Percentiles rank a stretch among this genome's conserved stretches.
Evolutionary conservation across 2,797 vertebrate species (phyloP).

Genomic region (Spondyliosoma cantharus): DNA sequence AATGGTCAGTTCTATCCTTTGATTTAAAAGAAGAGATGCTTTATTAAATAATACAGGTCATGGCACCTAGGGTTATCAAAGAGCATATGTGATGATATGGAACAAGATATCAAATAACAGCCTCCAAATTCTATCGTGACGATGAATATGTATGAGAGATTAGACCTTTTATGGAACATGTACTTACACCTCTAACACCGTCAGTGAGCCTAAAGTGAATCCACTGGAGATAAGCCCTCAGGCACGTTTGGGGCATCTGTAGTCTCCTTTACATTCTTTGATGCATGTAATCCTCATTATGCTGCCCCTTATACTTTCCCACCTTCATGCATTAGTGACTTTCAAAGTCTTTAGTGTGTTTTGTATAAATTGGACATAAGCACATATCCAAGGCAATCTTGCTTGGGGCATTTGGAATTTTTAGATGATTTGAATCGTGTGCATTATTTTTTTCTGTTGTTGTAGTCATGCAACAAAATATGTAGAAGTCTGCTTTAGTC

Average conservation of each 20-base stretch:
- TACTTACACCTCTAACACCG: conserved; percentile 21
- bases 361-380: conserved; percentile 43
- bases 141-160: conserved; percentile 51
- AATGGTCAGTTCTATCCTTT: conserved; percentile 12
- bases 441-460: conserved; percentile 4
- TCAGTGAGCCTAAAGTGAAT: conserved; percentile 28
- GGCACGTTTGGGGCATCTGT: conserved; percentile 28
- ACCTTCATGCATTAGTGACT: conserved; percentile 43
- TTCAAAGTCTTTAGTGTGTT: conserved; percentile 47
- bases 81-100: not conserved
- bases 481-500: not conserved
- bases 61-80: not conserved
- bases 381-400: conserved; percentile 20
- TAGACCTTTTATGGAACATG: conserved; percentile 52
- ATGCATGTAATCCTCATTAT: conserved; percentile 64
- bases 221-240: conserved; percentile 24
- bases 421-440: conserved; percentile 5
- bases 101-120: not conserved
- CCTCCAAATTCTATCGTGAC: conserved; percentile 2
- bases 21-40: not conserved
- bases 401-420: not conserved
- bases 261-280: conserved; percentile 29
- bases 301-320: conserved; percentile 26
- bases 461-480: conserved; percentile 8
- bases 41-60: not conserved